Conservation (phyloP, 64 coral and sea anemone species). For the Astreopora myriophthalma region DNA sequence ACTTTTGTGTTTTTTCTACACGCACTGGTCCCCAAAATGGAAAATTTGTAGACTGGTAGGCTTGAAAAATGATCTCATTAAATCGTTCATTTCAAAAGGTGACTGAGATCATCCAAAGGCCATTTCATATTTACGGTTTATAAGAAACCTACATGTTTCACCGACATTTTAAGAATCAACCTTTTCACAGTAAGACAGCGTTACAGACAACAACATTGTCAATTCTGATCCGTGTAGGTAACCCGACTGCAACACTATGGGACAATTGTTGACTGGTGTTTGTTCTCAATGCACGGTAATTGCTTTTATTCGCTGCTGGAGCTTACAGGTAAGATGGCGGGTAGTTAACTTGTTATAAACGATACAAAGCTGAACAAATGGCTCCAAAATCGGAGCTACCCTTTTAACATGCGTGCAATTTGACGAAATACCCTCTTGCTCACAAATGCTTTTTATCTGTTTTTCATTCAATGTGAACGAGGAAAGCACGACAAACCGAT, state of each 20-base stretch:
- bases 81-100: background rate
- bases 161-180: background rate
- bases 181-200: no score
- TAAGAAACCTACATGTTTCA: no score
- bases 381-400: background rate
- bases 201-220: no score
- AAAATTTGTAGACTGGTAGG: no score
- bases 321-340: background rate
- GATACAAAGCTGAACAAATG: background rate
- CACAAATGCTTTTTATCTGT: no score
- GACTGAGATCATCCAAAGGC: background rate
- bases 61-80: background rate
- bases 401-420: no score
- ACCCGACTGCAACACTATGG: background rate
- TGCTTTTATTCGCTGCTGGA: background rate
- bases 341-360: background rate
- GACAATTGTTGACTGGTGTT: background rate
- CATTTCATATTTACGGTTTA: background rate
- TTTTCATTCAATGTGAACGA: no score
- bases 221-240: background rate
- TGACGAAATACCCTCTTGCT: no score
- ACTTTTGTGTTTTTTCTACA: no score
- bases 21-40: no score
- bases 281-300: background rate
- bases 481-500: no score